Evolutionary conservation across 1,140 invertebrate species (phyloP).

Genomic region (Frieseomelitta varia): DNA sequence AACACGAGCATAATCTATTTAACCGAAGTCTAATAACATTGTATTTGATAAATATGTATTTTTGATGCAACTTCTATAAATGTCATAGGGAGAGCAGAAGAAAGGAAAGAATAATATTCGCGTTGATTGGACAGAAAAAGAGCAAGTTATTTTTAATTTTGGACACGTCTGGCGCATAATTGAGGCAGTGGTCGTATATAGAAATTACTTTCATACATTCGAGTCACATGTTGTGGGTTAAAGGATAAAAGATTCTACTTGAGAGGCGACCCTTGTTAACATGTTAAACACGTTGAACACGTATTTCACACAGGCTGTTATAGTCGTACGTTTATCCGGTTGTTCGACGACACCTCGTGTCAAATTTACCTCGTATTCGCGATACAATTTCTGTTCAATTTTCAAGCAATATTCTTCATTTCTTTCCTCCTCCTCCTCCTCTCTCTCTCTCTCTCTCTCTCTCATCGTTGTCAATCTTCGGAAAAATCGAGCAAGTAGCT

Average conservation of each 20-base stretch:
- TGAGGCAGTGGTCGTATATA: too few relatives aligned
- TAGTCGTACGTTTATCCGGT: background rate
- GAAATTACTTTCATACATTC: too few relatives aligned
- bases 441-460: background rate
- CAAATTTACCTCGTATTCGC: conserved; percentile 9
- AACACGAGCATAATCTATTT: too few relatives aligned
- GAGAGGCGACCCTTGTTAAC: background rate
- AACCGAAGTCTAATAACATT: too few relatives aligned
- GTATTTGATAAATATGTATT: too few relatives aligned
- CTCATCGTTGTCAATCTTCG: background rate
- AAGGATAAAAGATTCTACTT: background rate
- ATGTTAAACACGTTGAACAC: background rate
- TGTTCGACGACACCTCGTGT: background rate
- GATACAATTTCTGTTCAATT: conserved; percentile 16
- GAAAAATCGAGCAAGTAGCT: background rate
- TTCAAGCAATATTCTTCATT: conserved; percentile 6
- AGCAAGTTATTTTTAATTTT: too few relatives aligned
- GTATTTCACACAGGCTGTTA: background rate
- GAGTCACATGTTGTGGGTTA: too few relatives aligned
- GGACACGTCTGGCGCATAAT: too few relatives aligned
- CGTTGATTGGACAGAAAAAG: too few relatives aligned
- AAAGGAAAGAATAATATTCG: too few relatives aligned
- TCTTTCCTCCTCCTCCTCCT: background rate
- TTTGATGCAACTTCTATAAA: too few relatives aligned
- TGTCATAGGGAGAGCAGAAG: too few relatives aligned